Percentiles rank a stretch among this genome's conserved stretches.
Conservation (phyloP, 2,888 invertebrate genomes). For the Atethmia centrago region DNA sequence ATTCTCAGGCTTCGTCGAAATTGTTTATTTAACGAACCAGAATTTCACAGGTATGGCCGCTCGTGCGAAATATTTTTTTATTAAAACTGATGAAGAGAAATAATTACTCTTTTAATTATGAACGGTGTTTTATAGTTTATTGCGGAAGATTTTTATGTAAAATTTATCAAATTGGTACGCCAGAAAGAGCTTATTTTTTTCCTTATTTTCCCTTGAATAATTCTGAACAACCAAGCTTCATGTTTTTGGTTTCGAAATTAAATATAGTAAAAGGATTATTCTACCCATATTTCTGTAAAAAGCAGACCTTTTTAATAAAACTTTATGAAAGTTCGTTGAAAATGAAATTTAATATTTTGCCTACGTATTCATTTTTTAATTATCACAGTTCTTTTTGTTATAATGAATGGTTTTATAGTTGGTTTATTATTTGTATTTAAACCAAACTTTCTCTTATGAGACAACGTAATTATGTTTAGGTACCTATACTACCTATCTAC, state of each 20-base stretch:
- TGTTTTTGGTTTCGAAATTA: conserved; percentile 1
- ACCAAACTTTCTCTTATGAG: background rate
- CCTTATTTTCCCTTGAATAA: conserved; percentile 25
- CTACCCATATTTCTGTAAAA: conserved; percentile 12
- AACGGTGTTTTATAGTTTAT: conserved; percentile 26
- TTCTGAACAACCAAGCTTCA: background rate
- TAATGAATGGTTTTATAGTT: background rate
- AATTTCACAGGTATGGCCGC: background rate
- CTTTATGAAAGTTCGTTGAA: conserved; percentile 4
- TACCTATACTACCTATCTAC: background rate
- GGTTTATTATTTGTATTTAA: no score
- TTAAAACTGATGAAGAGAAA: conserved; percentile 18
- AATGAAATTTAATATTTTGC: conserved; percentile 11
- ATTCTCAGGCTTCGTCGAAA: conserved; percentile 18
- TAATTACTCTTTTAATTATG: conserved; percentile 29
- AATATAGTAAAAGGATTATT: conserved; percentile 9
- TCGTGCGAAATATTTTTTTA: conserved; percentile 28
- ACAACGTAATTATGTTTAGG: background rate
- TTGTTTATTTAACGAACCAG: conserved; percentile 35
- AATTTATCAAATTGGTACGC: conserved; percentile 16
- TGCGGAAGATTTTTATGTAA: background rate
- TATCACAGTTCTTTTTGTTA: background rate
- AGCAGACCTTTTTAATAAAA: conserved; percentile 2
- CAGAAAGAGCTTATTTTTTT: background rate
- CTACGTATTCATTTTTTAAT: conserved; percentile 4